A percentile compares a stretch with the other conserved stretches of the same genome.
Conservation (phyloP, 2,888 invertebrate genomes). For the Hartigia nigra region DNA sequence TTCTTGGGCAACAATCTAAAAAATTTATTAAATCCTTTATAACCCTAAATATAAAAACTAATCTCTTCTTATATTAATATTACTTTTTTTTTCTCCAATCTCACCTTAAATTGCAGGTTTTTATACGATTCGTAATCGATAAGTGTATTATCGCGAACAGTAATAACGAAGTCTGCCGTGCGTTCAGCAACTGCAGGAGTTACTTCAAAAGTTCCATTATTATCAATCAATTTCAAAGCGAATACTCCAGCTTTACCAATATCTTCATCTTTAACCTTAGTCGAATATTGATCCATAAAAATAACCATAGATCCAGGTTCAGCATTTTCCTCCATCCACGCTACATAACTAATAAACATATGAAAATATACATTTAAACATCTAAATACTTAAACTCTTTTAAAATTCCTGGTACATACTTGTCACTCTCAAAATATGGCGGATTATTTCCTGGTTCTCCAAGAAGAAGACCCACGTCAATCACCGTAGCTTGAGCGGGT, state of each 20-base stretch:
- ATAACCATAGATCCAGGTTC: slow-evolving; percentile 81
- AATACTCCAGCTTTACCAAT: slow-evolving; percentile 87
- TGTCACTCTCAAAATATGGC: slow-evolving; percentile 83
- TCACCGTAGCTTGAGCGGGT: slow-evolving; percentile 83
- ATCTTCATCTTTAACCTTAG: slow-evolving; percentile 81
- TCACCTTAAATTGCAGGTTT: slow-evolving; percentile 80
- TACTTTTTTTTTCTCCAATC: background rate
- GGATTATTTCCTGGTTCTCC: slow-evolving; percentile 82
- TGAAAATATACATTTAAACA: background rate
- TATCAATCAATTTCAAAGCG: slow-evolving; percentile 79
- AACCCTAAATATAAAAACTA: background rate
- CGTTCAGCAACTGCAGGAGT: slow-evolving; percentile 85
- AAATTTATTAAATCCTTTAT: slow-evolving; percentile 9
- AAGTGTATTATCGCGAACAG: slow-evolving; percentile 83
- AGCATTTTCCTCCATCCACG: slow-evolving; percentile 83
- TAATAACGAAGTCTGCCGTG: slow-evolving; percentile 81
- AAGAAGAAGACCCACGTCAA: slow-evolving; percentile 84
- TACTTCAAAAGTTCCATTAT: slow-evolving; percentile 91
- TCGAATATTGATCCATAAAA: slow-evolving; percentile 78
- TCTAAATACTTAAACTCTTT: background rate
- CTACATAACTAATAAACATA: slow-evolving; percentile 72
- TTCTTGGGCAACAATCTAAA: slow-evolving; percentile 84
- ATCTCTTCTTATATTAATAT: background rate
- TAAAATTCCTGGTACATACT: slow-evolving; percentile 68
- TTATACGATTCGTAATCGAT: slow-evolving; percentile 88